Conservation (phyloP, 2,113 vertebrate genomes). For the Craseonycteris thonglongyai region DNA sequence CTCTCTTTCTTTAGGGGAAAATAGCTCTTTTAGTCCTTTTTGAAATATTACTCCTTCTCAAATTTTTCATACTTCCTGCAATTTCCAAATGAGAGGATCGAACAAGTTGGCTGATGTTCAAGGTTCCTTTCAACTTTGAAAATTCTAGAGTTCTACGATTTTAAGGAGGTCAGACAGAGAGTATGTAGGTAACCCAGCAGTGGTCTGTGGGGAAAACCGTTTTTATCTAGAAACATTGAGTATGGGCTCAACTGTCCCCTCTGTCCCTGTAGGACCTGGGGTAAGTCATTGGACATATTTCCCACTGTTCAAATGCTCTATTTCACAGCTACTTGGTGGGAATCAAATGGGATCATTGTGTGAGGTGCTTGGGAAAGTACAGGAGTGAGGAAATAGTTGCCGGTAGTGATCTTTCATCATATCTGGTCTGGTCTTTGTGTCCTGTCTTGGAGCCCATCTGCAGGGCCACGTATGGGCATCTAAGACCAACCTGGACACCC, state of each 20-base stretch:
- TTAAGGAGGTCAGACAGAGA: background rate
- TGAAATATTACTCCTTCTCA: background rate
- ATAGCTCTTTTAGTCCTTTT: background rate
- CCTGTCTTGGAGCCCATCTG: background rate
- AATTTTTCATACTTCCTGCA: background rate
- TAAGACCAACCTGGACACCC: background rate
- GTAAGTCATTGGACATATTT: background rate
- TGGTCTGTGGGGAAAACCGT: background rate
- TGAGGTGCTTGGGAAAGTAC: background rate
- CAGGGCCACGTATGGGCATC: background rate
- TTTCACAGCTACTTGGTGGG: background rate
- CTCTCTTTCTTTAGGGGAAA: conserved; percentile 41
- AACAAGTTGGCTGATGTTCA: background rate
- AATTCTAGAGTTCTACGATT: background rate
- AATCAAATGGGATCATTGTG: background rate
- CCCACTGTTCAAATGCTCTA: background rate
- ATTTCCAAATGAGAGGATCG: background rate
- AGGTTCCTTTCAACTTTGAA: background rate
- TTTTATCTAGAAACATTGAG: background rate
- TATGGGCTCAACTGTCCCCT: background rate
- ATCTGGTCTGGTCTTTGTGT: background rate
- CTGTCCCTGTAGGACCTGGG: background rate
- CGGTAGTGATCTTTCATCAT: rapidly evolving
- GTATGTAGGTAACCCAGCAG: background rate
- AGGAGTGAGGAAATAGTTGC: background rate